These are phyloP conservation scores for Anthrax anthrax DNA, from an alignment of 2,888 invertebrate species.

Conservation along the genomic window DNA sequence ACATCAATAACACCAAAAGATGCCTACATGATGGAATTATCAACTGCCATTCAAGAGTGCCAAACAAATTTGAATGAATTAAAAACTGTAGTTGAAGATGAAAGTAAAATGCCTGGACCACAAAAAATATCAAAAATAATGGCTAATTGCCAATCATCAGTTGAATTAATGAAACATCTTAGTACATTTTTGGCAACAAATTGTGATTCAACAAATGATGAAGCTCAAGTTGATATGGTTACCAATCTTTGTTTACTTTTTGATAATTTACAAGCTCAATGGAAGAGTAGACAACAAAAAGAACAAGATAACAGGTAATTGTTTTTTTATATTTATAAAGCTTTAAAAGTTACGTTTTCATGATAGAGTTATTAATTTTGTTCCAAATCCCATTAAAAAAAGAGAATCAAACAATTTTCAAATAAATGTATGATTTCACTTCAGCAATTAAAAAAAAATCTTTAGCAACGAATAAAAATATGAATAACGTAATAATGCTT, in stretches of 20 bases:
- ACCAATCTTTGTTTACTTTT: constrained; percentile 50
- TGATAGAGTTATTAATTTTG: too few relatives aligned
- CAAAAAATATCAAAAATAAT: constrained; percentile 62
- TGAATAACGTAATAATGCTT: not conserved
- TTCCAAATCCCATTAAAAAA: too few relatives aligned
- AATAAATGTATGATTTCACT: constrained; percentile 5
- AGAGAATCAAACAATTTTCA: too few relatives aligned
- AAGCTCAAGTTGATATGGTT: constrained; percentile 51
- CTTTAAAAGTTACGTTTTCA: too few relatives aligned
- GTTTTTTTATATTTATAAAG: too few relatives aligned
- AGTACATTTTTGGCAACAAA: constrained; percentile 60
- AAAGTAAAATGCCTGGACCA: constrained; percentile 46
- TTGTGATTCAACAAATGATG: constrained; percentile 50
- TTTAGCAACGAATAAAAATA: too few relatives aligned
- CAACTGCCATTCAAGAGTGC: constrained; percentile 58
- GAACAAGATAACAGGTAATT: constrained; percentile 56
- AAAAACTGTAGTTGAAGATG: constrained; percentile 43
- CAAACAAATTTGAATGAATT: constrained; percentile 49
- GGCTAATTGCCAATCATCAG: constrained; percentile 62
- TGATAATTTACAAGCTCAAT: constrained; percentile 50
- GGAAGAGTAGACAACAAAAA: constrained; percentile 60
- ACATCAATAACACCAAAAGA: constrained; percentile 67
- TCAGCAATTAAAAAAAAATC: too few relatives aligned
- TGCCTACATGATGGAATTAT: constrained; percentile 63
- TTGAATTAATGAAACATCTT: constrained; percentile 70